Evolutionary conservation across 2,113 vertebrate genomes (phyloP).

Genomic region (Ibidorhyncha struthersii): DNA sequence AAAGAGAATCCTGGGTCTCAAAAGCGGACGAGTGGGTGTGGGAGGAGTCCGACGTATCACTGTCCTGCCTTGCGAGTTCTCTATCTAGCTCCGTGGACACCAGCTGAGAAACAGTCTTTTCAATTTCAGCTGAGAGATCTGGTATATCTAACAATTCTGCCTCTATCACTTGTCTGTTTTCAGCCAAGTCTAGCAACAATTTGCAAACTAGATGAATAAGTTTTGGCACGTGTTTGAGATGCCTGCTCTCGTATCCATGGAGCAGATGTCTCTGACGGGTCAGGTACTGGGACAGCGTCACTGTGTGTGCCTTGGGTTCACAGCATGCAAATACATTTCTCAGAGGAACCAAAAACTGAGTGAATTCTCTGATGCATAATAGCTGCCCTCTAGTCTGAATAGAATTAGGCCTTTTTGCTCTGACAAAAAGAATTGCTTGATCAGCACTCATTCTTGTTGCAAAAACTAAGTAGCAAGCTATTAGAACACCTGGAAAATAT

Average conservation of each 20-base stretch:
- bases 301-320: constrained; percentile 82
- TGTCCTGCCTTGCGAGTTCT: constrained; percentile 83
- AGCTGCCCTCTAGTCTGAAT: constrained; percentile 96
- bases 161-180: constrained; percentile 82
- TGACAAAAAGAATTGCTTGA: constrained; percentile 93
- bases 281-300: constrained; percentile 91
- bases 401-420: constrained; percentile 93
- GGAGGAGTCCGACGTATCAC: constrained; percentile 46
- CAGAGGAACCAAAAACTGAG: constrained; percentile 92
- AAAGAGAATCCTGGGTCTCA: constrained; percentile 63
- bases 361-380: constrained; percentile 91
- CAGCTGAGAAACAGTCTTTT: constrained; percentile 90
- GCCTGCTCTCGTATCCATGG: constrained; percentile 93
- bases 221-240: constrained; percentile 93
- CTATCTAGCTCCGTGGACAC: constrained; percentile 79
- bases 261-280: constrained; percentile 93
- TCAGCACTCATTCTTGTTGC: constrained; percentile 94
- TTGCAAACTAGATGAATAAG: constrained; percentile 89
- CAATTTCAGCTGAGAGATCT: constrained; percentile 88
- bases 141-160: constrained; percentile 78
- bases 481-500: constrained; percentile 84
- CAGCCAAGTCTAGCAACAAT: constrained; percentile 86
- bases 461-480: constrained; percentile 96
- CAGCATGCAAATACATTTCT: constrained; percentile 88
- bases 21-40: not conserved